Base-by-base conservation (phyloP, 2,888 invertebrate species). In the Holacanthella duospinosa region DNA sequence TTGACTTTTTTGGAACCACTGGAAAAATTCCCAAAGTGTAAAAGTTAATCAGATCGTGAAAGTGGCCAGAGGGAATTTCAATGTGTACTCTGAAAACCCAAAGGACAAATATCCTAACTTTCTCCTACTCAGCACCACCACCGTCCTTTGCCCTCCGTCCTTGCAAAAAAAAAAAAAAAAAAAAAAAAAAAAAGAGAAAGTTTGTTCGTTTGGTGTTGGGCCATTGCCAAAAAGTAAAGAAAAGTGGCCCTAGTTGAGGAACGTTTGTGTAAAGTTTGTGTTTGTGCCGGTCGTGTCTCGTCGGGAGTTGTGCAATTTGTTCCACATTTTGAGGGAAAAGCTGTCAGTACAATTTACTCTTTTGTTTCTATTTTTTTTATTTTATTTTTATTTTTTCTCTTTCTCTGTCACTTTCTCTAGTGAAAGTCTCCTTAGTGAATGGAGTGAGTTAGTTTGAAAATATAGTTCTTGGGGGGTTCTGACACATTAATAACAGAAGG, bases 281-380 rank as follows among this genome's bases (percentile, higher is more conserved):
- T 12, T 36, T 16, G 6, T 36, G 9, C 6, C 36, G 9, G 36
- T 36, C 36, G 36, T 36, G 9, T 16, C 36, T 36, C 16, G 6
- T 9, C 36, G 9, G 16, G 36, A 6, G 9, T 36, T 36, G 36
- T 36, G 48, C 48, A 48, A 48, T 48, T 48, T 48, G 48, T 48
- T 48, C 48, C 48, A 9, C 12, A 48, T 48, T 36, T 48, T 48
- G 48, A 48, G 48, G 48, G 4, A 48, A 21, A n/a, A 21, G 21
- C 48, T 48, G 48, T 48, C 48, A 48, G 19, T 48, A 48, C 48
- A 48, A 48, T 48, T 48, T 48, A 48, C 48, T 48, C 48, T 9
- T 48, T 48, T 48, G 48, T 48, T 48, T 48, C 21, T 48, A 48
- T 48, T 48, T 48, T 48, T 21, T 21, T 48, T 21, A 16, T 48